phyloP scores from a whole-genome alignment of 2,888 invertebrate species.

The Nasonia oneida region DNA sequence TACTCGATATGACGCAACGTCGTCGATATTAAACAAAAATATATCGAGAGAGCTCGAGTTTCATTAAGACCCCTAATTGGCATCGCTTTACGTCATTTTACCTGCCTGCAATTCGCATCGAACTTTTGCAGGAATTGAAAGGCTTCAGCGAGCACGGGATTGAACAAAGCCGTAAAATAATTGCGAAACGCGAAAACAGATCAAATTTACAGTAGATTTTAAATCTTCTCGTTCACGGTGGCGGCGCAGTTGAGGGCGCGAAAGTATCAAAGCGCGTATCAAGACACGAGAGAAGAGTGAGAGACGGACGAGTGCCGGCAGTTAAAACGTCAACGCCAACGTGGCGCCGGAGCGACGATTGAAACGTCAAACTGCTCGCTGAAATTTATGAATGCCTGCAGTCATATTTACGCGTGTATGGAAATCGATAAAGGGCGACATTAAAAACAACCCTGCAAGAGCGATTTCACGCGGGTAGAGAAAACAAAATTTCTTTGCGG shows the following conservation, averaged over 20 bases:
- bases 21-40: neutral
- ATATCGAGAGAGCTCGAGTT: neutral
- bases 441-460: neutral
- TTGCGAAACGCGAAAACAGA: neutral
- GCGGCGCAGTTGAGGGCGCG: neutral
- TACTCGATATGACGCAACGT: neutral
- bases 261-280: neutral
- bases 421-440: neutral
- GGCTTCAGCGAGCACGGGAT: neutral
- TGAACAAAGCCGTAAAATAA: neutral
- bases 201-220: neutral
- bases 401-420: neutral
- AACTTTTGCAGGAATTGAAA: no score
- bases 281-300: neutral
- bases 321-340: slow-evolving; percentile 10
- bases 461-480: neutral
- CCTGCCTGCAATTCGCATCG: no score
- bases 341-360: neutral
- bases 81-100: neutral
- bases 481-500: neutral
- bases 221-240: neutral
- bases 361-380: neutral
- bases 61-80: neutral
- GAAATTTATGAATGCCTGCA: slow-evolving; percentile 2
- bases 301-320: neutral